Evolutionary conservation across 2,113 vertebrate species (phyloP), one percentile per base, ranked within the genome.

Genomic region (Cygnus buccinator): DNA sequence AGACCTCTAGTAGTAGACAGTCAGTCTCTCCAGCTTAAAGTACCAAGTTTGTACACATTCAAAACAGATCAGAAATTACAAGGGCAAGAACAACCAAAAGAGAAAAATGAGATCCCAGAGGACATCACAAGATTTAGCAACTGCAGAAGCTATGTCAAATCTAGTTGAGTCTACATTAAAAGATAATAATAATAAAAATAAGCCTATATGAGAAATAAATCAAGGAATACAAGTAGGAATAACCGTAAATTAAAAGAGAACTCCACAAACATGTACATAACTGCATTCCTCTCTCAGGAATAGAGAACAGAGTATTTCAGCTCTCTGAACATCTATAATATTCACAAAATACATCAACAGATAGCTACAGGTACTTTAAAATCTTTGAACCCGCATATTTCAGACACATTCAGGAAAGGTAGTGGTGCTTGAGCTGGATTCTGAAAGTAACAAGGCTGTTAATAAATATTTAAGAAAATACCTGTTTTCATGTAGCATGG

Each of bases 121-220:
- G 39, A 63, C 65, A 37, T 43, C 70, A 52, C 35, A 44, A 72
- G 73, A 79, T 52, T 65, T 70, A 90, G 37, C 18, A 59, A 62
- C 48, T 84, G 22, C 57, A 79, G 81, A 50, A 90, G 39, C 33
- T 73, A 39, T 12, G 79, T 37, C n/a, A 87, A 73, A 87, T 68
- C 54, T 39, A 87, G 28, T 46, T 50, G 54, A 80, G 29, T 37
- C 31, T 79, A 39, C 44, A 54, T 59, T 93, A 88, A 84, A 91
- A 91, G 16, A 25, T 55, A 92, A 80, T 80, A 92, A 80, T 80
- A 79, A 71, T 18, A 82, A 90, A 72, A 96, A 78, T 76, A 89
- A 81, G 74, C 23, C 12, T 52, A 31, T 25, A 74, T 59, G 67
- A 84, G 39, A 84, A 94, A 88, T 72, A 81, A 88, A 94, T 93